Percentiles rank a stretch among this genome's conserved stretches.
Conservation (phyloP, 1,140 invertebrate genomes). For the Eupristina koningsbergeri region DNA sequence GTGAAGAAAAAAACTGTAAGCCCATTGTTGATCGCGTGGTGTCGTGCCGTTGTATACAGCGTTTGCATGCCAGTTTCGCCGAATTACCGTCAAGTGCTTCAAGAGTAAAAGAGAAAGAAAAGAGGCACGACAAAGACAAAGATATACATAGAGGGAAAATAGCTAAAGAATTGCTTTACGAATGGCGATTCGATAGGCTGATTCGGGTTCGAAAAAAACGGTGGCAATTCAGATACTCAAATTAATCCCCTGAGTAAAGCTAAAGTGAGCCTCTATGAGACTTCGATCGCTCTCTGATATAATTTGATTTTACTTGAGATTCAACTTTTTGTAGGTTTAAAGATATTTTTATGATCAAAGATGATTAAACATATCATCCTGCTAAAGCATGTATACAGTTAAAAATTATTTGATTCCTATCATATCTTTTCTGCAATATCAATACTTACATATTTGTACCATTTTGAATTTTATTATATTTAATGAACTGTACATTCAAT, state of each 20-base stretch:
- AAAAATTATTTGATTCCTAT: background rate
- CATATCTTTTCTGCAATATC: too few relatives aligned
- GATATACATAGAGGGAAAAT: slow-evolving; percentile 50
- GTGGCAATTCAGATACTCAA: slow-evolving; percentile 27
- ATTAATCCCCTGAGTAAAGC: slow-evolving; percentile 32
- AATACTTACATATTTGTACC: background rate
- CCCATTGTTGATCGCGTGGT: slow-evolving; percentile 5
- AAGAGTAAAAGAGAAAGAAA: slow-evolving; percentile 36
- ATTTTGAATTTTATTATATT: background rate
- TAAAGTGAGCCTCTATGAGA: background rate
- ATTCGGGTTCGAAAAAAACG: slow-evolving; percentile 21
- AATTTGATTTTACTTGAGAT: slow-evolving; percentile 35
- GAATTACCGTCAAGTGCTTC: slow-evolving; percentile 28
- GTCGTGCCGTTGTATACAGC: background rate
- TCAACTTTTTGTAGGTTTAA: background rate
- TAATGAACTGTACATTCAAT: too few relatives aligned
- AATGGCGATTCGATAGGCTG: slow-evolving; percentile 18
- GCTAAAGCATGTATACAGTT: background rate
- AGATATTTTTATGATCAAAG: background rate
- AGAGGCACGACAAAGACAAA: slow-evolving; percentile 22
- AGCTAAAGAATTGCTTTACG: slow-evolving; percentile 11
- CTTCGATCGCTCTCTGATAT: slow-evolving; percentile 24
- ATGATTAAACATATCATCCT: background rate
- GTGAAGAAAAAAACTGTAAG: background rate
- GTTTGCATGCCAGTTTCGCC: slow-evolving; percentile 6